These are phyloP conservation scores for Gandaritis pyraliata DNA, from an alignment of 2,888 invertebrate genomes.

Conservation along the genomic window DNA sequence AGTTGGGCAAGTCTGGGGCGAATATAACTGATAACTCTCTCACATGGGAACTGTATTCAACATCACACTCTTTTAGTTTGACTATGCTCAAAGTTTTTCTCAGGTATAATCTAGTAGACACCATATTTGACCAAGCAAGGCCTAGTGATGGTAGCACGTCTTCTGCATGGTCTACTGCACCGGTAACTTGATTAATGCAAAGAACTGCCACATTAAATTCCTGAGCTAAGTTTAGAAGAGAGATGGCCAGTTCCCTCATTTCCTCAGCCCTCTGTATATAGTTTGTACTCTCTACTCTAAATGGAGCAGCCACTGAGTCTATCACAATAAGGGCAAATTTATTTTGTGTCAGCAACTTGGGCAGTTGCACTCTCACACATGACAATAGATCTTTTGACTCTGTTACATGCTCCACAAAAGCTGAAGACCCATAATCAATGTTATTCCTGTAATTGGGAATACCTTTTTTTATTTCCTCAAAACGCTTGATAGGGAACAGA, in stretches of 20 bases:
- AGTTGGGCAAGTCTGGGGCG: conserved; percentile 66
- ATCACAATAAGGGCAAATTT: conserved; percentile 63
- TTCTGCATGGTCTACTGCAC: conserved; percentile 56
- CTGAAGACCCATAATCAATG: conserved; percentile 62
- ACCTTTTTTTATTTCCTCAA: conserved; percentile 64
- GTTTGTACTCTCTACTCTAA: conserved; percentile 69
- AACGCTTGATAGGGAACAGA: conserved; percentile 80
- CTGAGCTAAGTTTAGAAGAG: conserved; percentile 61
- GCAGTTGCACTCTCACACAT: conserved; percentile 68
- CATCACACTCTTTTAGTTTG: conserved; percentile 27
- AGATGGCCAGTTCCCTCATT: conserved; percentile 68
- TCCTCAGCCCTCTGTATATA: conserved; percentile 76
- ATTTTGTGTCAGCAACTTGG: conserved; percentile 60
- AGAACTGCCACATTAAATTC: conserved; percentile 65
- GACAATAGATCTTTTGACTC: conserved; percentile 69
- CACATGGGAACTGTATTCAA: conserved; percentile 44
- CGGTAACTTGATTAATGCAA: conserved; percentile 77
- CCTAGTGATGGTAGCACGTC: conserved; percentile 71
- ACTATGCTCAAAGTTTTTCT: conserved; percentile 47
- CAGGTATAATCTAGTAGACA: conserved; percentile 64
- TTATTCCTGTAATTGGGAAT: conserved; percentile 44
- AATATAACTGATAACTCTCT: conserved; percentile 64
- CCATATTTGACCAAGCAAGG: conserved; percentile 79
- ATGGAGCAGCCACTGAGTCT: conserved; percentile 78
- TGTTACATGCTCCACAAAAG: conserved; percentile 74